Percentiles rank a stretch among this genome's conserved stretches.
phyloP scores from a whole-genome alignment of 2,797 vertebrate genomes.

The Chaetodon trifasciatus region DNA sequence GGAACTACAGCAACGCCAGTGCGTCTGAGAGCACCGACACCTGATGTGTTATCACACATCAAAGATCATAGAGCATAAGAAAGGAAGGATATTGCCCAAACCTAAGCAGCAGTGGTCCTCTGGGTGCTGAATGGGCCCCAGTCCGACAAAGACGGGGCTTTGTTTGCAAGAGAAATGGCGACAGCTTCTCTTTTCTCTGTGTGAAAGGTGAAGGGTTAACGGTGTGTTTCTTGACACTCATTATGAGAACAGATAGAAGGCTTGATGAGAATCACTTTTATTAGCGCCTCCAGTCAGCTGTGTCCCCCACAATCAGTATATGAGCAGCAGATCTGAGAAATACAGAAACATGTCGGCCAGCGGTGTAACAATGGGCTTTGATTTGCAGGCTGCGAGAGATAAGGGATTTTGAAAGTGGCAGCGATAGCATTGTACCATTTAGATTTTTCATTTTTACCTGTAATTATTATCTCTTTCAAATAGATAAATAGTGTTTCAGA shows the following conservation, averaged over 20 bases:
- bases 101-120: conserved; percentile 27
- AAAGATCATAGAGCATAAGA: conserved; percentile 33
- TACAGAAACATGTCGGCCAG: conserved; percentile 18
- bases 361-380: conserved; percentile 36
- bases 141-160: conserved; percentile 29
- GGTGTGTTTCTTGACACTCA: conserved; percentile 47
- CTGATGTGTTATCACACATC: conserved; percentile 42
- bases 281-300: conserved; percentile 59
- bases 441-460: not conserved
- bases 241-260: conserved; percentile 51
- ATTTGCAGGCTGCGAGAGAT: conserved; percentile 40
- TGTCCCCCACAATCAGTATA: conserved; percentile 51
- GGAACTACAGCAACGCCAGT: conserved; percentile 6
- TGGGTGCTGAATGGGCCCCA: not conserved
- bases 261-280: conserved; percentile 70
- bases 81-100: conserved; percentile 53
- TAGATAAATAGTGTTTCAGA: not conserved
- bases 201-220: conserved; percentile 58
- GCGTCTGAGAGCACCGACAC: conserved; percentile 1
- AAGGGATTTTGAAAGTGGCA: conserved; percentile 21
- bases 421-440: conserved; percentile 14
- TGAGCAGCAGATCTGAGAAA: conserved; percentile 44
- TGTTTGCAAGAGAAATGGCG: conserved; percentile 38
- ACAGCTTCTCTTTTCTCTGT: conserved; percentile 24
- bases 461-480: conserved; percentile 15